Evolutionary conservation across 1,140 invertebrate genomes (phyloP).

Genomic region (Lepidurus apus): DNA sequence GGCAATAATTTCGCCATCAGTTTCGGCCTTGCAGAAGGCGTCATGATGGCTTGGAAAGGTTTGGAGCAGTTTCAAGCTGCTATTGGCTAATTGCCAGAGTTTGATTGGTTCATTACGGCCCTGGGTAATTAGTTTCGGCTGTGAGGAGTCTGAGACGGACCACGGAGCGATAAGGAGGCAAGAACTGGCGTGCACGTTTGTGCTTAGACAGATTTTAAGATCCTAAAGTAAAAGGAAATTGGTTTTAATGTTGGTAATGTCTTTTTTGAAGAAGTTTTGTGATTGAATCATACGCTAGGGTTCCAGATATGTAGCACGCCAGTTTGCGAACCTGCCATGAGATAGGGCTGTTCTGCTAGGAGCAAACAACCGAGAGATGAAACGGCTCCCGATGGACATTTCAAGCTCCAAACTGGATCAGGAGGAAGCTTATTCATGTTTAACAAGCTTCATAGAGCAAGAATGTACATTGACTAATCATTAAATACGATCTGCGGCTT

Average conservation of each 20-base stretch:
- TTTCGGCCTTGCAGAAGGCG: not conserved
- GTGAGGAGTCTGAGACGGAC: not conserved
- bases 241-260: not conserved
- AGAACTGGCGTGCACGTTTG: not conserved
- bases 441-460: not conserved
- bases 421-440: not conserved
- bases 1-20: not conserved
- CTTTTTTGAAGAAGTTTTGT: not conserved
- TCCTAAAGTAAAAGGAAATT: not conserved
- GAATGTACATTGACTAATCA: not conserved
- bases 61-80: not conserved
- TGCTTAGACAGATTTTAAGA: not conserved
- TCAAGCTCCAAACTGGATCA: not conserved
- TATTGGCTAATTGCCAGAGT: not conserved
- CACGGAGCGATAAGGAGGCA: not conserved
- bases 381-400: not conserved
- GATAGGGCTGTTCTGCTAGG: not conserved
- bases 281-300: not conserved
- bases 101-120: not conserved
- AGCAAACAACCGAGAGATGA: not conserved
- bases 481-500: not conserved
- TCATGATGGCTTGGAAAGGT: not conserved
- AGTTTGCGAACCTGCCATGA: not conserved
- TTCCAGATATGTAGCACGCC: not conserved
- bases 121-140: not conserved